These are phyloP conservation scores for Ataeniobius toweri DNA, from an alignment of 2,797 vertebrate species.

Conservation along the genomic window DNA sequence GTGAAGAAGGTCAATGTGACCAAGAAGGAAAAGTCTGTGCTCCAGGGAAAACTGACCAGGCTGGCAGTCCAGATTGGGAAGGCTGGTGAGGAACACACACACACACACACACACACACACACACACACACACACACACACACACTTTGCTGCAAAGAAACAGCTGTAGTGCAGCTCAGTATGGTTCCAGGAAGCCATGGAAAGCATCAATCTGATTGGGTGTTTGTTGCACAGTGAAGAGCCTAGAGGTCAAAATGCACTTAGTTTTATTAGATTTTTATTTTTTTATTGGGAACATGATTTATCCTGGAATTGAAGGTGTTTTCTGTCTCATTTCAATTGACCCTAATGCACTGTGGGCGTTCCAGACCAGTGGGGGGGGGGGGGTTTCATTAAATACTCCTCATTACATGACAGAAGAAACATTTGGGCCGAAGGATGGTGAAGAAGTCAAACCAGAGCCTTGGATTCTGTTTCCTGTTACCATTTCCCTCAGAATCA, in stretches of 20 bases:
- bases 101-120: slow-evolving; percentile 5
- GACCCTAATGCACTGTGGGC: slow-evolving; percentile 65
- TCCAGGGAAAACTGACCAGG: slow-evolving; percentile 95
- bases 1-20: slow-evolving; percentile 88
- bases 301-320: slow-evolving; percentile 56
- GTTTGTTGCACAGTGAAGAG: background rate
- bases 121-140: background rate
- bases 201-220: no score
- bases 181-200: no score
- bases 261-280: slow-evolving; percentile 59
- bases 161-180: no score
- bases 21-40: slow-evolving; percentile 98
- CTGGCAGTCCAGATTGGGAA: slow-evolving; percentile 97
- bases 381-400: slow-evolving; percentile 7
- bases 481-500: background rate
- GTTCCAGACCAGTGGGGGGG: slow-evolving; percentile 38
- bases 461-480: no score
- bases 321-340: slow-evolving; percentile 63
- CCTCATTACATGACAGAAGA: slow-evolving; percentile 15
- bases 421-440: slow-evolving; percentile 41
- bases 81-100: slow-evolving; percentile 82
- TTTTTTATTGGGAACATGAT: slow-evolving; percentile 43
- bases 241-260: slow-evolving; percentile 55
- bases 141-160: background rate
- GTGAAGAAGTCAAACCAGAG: background rate